A percentile compares a stretch with the other conserved stretches of the same genome.
Conservation (phyloP, 2,888 invertebrate genomes). For the Alcis repandata region DNA sequence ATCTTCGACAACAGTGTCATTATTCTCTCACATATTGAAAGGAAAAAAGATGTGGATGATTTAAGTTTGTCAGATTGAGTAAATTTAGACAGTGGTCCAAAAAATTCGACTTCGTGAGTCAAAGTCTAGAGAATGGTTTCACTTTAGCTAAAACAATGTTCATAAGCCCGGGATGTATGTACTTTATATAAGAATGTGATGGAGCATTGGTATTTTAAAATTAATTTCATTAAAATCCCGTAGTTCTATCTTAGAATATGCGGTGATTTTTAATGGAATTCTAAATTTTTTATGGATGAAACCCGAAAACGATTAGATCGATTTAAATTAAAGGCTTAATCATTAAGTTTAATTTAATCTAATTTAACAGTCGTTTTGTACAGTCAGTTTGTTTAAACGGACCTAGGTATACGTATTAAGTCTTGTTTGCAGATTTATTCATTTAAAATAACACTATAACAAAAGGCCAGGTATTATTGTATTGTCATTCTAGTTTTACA, state of each 20-base stretch:
- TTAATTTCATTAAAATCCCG: conserved; percentile 60
- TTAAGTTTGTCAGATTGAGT: not conserved
- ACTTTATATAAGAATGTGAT: conserved; percentile 45
- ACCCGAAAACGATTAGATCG: conserved; percentile 61
- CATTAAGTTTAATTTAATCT: conserved; percentile 48
- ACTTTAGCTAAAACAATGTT: conserved; percentile 35
- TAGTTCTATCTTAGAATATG: conserved; percentile 67
- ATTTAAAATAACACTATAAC: conserved; percentile 24
- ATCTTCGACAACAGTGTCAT: too few species aligned
- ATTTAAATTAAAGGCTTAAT: conserved; percentile 53
- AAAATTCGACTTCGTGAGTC: not conserved
- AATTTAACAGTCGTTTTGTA: conserved; percentile 39
- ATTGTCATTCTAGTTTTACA: conserved; percentile 10
- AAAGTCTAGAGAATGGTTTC: not conserved
- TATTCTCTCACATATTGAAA: too few species aligned
- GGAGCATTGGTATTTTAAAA: conserved; percentile 28
- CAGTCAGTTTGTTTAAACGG: conserved; percentile 41
- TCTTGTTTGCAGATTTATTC: conserved; percentile 35
- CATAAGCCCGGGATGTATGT: conserved; percentile 31
- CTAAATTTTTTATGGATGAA: conserved; percentile 46
- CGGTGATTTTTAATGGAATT: conserved; percentile 59
- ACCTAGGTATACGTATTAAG: conserved; percentile 45
- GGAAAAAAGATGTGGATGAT: too few species aligned
- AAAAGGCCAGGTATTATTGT: conserved; percentile 4
- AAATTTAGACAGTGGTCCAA: not conserved